Percentiles rank a stretch among this genome's conserved stretches.
Evolutionary conservation across 2,888 invertebrate genomes (phyloP).

Genomic region (Cantharis nigra): DNA sequence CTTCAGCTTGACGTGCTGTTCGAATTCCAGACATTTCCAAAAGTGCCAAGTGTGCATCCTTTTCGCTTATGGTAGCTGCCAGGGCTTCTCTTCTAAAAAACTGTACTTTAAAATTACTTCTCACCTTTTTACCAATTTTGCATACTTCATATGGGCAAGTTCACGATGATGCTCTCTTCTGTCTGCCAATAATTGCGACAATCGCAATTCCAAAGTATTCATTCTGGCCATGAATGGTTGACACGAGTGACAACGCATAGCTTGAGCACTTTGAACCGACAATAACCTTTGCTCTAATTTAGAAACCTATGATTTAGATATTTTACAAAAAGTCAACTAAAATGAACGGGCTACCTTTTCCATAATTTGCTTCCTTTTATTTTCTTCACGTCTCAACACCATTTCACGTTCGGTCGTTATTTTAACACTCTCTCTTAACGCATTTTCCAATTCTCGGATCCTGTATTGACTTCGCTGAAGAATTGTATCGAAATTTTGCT

Average conservation of each 20-base stretch:
- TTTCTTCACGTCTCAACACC: slow-evolving; percentile 68
- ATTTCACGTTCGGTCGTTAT: slow-evolving; percentile 72
- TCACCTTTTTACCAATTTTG: slow-evolving; percentile 22
- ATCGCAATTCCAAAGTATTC: slow-evolving; percentile 65
- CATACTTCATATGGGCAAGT: slow-evolving; percentile 80
- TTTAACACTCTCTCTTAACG: slow-evolving; percentile 78
- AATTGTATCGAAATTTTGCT: slow-evolving; percentile 60
- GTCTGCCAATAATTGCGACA: slow-evolving; percentile 65
- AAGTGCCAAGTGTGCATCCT: slow-evolving; percentile 84
- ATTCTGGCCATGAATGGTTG: slow-evolving; percentile 66
- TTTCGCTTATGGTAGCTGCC: slow-evolving; percentile 82
- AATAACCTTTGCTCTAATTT: slow-evolving; percentile 72
- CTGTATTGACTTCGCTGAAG: slow-evolving; percentile 60
- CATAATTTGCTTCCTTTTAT: slow-evolving; percentile 65
- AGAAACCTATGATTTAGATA: slow-evolving; percentile 60
- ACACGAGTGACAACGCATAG: slow-evolving; percentile 71
- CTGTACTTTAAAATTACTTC: slow-evolving; percentile 11
- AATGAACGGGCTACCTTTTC: slow-evolving; percentile 61
- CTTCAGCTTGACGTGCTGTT: slow-evolving; percentile 65
- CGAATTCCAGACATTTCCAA: slow-evolving; percentile 76
- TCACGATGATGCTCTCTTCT: slow-evolving; percentile 73
- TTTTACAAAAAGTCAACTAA: background rate
- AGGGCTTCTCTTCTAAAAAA: slow-evolving; percentile 77
- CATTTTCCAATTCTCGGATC: slow-evolving; percentile 75
- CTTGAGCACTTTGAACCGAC: slow-evolving; percentile 72